phyloP scores from a whole-genome alignment of 2,113 vertebrate species.

The Varanus salvator region DNA sequence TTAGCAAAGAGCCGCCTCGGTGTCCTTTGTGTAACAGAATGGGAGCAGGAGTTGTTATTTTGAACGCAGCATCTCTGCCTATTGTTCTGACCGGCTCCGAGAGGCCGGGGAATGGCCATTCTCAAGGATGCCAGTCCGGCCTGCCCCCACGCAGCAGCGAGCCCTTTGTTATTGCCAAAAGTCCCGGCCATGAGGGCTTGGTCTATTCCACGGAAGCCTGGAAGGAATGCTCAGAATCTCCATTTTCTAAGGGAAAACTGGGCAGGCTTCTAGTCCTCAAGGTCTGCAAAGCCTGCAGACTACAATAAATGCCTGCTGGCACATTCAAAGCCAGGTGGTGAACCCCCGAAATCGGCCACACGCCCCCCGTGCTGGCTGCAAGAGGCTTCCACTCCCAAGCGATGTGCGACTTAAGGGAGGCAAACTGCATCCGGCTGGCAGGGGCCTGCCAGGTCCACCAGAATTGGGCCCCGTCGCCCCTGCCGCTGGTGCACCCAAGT shows the following conservation, averaged over 20 bases:
- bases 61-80: neutral
- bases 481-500: no score
- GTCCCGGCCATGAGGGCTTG: no score
- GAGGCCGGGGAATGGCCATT: neutral
- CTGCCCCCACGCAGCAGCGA: neutral
- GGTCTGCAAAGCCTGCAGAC: neutral
- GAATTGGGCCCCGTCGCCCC: no score
- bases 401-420: no score
- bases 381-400: no score
- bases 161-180: neutral
- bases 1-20: neutral
- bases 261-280: neutral
- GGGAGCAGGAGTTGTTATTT: neutral
- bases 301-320: neutral
- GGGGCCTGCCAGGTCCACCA: no score
- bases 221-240: neutral
- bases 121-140: neutral
- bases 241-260: neutral
- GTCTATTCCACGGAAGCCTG: neutral
- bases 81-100: neutral
- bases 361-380: no score
- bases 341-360: no score
- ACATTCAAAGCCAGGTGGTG: neutral
- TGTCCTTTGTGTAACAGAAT: neutral
- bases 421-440: no score